Evolutionary conservation across 2,113 vertebrate genomes (phyloP), one percentile per base, ranked within the genome.

Genomic region (Atractosteus spatula): DNA sequence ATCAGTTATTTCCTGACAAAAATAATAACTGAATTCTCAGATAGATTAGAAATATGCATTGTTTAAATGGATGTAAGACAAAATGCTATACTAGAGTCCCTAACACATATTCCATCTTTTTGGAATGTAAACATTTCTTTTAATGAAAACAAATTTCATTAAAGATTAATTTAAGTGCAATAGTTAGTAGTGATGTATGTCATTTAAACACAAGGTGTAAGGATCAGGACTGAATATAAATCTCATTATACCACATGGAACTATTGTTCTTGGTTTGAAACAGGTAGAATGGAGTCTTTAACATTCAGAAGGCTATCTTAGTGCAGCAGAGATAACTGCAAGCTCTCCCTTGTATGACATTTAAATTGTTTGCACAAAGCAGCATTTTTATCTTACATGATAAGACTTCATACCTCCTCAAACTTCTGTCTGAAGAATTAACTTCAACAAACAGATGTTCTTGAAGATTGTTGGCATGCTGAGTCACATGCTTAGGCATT

Each of bases 191-290:
- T 70, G 62, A 69, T 44, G 11, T 56, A 54, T 64, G 66, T 29
- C 67, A 67, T 55, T 71, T 77, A 62, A 77, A 62, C 16, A 55
- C 67, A 63, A 66, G 68, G 68, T 74, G 43, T 11, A 44, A 41
- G 14, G 55, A 43, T 63, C 71, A 56, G 68, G 69, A 67, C 42
- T 59, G 63, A 11, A 13, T 54, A 54, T 68, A 62, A 66, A 54
- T 55, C 56, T 71, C 42, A 71, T 59, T 55, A 62, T 55, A 63
- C 62, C 68, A 70, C 71, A 62, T 71, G 68, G 68, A 66, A 44
- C 55, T 11, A 45, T n/a, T 45, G 51, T 54, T 2, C 54, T 8
- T 68, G 66, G 66, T 7, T 17, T 17, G 44, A 16, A 68, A 47
- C 45, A 55, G 66, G 45, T 68, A 47, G 54, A 54, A 0, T 54